phyloP scores from a whole-genome alignment of 2,888 invertebrate species.

The Drosophila borborema region DNA sequence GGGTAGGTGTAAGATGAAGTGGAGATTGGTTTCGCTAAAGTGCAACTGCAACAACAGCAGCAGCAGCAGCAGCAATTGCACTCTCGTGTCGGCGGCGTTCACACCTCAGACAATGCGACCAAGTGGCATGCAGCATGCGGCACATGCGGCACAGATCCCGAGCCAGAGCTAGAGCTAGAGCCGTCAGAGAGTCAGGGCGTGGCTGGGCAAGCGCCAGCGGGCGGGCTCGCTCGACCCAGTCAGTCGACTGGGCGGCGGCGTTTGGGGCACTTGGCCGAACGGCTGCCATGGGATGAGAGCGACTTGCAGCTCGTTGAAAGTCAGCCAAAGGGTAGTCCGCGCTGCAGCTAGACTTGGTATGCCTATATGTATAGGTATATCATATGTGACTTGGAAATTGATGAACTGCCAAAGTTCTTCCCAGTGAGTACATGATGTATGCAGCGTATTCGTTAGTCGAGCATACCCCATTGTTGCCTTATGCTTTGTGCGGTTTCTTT shows the following conservation, averaged over 20 bases:
- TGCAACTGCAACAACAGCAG: slow-evolving; percentile 47
- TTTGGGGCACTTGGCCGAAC: slow-evolving; percentile 61
- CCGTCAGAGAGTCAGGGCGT: neutral
- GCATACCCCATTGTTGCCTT: neutral
- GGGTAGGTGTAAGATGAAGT: neutral
- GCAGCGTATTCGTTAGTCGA: neutral
- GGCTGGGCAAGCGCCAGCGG: slow-evolving; percentile 39
- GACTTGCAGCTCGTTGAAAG: no score
- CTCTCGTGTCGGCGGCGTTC: slow-evolving; percentile 71
- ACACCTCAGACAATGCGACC: slow-evolving; percentile 75
- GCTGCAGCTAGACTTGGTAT: neutral
- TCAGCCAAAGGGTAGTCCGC: neutral
- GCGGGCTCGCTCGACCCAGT: slow-evolving; percentile 16
- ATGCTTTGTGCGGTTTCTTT: slow-evolving; percentile 20
- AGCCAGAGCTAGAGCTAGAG: no score
- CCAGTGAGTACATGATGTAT: neutral
- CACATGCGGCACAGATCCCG: slow-evolving; percentile 31
- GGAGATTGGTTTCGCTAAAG: slow-evolving; percentile 43
- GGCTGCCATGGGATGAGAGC: neutral
- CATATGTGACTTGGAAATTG: no score
- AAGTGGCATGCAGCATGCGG: slow-evolving; percentile 57
- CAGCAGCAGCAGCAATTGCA: slow-evolving; percentile 57
- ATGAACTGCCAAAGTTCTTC: no score
- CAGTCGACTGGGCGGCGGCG: slow-evolving; percentile 5
- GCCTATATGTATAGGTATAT: no score